Evolutionary conservation across 2,797 vertebrate genomes (phyloP).

Genomic region (Tenualosa thibaudeaui): DNA sequence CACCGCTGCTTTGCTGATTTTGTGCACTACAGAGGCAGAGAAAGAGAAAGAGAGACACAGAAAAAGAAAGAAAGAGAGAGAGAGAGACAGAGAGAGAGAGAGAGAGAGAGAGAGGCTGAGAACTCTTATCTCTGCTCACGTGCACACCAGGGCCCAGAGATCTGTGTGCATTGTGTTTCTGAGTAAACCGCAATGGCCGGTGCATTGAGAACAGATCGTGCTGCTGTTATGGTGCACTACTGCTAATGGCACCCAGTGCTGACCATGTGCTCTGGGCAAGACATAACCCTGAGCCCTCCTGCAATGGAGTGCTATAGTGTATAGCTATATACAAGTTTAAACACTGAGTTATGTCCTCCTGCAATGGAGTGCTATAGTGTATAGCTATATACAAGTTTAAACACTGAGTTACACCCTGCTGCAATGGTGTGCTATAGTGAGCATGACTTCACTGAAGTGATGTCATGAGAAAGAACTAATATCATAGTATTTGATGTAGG

Average conservation of each 20-base stretch:
- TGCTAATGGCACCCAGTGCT: background rate
- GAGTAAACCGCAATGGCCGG: background rate
- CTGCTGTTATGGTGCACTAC: background rate
- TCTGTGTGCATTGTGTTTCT: background rate
- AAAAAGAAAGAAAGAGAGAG: background rate
- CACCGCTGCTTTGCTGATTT: no score
- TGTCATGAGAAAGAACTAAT: background rate
- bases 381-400: background rate
- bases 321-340: background rate
- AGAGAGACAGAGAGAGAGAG: background rate
- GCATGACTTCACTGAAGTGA: background rate
- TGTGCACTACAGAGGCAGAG: no score
- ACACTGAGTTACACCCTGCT: background rate
- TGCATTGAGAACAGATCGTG: background rate
- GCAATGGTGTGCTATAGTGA: background rate
- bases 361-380: background rate
- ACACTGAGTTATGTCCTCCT: background rate
- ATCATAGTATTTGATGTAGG: background rate
- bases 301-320: background rate
- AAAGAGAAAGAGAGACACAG: background rate
- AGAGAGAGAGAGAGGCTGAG: background rate
- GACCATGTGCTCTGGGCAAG: background rate
- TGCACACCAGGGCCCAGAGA: background rate
- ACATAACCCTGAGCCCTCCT: background rate
- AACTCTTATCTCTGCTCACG: slow-evolving; percentile 1